A percentile compares a stretch with the other conserved stretches of the same genome.
phyloP scores from a whole-genome alignment of 2,888 invertebrate genomes.

The Volucella inanis region DNA sequence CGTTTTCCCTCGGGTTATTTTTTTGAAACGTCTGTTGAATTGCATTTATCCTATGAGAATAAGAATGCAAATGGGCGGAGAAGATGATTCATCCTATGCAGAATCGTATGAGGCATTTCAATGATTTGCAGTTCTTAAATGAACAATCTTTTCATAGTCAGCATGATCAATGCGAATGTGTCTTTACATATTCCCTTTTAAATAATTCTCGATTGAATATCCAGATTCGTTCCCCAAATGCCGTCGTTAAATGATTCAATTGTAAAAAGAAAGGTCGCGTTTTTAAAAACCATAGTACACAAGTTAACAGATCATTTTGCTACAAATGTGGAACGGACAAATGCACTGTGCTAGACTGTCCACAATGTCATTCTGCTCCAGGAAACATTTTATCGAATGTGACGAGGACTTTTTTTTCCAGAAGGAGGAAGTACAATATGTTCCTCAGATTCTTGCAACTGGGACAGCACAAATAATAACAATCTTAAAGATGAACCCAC shows the following conservation, averaged over 20 bases:
- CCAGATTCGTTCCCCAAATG: neutral
- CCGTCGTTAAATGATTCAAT: neutral
- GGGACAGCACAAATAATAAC: neutral
- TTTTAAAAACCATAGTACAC: neutral
- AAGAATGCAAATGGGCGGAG: slow-evolving; percentile 10
- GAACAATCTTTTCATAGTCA: neutral
- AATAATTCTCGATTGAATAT: neutral
- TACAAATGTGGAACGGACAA: slow-evolving; percentile 17
- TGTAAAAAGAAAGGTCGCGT: neutral
- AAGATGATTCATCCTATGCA: slow-evolving; percentile 22
- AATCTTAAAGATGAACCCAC: neutral
- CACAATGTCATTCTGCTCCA: neutral
- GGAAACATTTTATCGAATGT: slow-evolving; percentile 18
- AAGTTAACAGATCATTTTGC: slow-evolving; percentile 11
- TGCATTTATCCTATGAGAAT: neutral
- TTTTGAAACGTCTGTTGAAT: no score
- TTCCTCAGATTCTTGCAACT: neutral
- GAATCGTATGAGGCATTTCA: slow-evolving; percentile 5
- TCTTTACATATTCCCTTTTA: neutral
- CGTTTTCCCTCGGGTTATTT: no score
- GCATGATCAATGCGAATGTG: neutral
- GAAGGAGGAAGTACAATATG: slow-evolving; percentile 1
- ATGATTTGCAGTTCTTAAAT: slow-evolving; percentile 1
- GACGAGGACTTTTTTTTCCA: neutral
- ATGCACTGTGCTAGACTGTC: slow-evolving; percentile 8